Conservation (phyloP, 2,797 vertebrate genomes). For the Apogon talboti region DNA sequence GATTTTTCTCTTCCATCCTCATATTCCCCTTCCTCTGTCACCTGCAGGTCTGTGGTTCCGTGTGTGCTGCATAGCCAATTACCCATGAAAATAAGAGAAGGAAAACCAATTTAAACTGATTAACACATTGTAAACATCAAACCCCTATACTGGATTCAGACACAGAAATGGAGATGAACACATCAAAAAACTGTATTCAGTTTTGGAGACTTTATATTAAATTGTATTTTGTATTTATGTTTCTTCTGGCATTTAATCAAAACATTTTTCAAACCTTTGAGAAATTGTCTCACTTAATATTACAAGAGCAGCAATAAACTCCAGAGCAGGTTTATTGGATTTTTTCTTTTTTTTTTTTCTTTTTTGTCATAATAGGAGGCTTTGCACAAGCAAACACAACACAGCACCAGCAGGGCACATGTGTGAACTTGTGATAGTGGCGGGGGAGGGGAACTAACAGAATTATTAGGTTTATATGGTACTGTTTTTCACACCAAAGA, state of each 20-base stretch:
- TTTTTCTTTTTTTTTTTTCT: constrained; percentile 1
- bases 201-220: background rate
- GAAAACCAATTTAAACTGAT: constrained; percentile 48
- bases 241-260: constrained; percentile 13
- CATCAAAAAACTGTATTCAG: background rate
- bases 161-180: background rate
- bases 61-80: constrained; percentile 63
- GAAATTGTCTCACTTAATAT: background rate
- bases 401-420: constrained; percentile 31
- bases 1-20: constrained; percentile 41
- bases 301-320: background rate
- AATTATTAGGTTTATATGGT: constrained; percentile 33
- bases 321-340: constrained; percentile 17
- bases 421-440: constrained; percentile 4
- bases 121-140: constrained; percentile 44
- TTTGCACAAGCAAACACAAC: constrained; percentile 36
- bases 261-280: background rate
- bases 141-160: constrained; percentile 2
- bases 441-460: background rate
- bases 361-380: constrained; percentile 29
- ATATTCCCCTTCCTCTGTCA: constrained; percentile 33
- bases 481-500: constrained; percentile 37
- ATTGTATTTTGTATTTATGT: background rate
- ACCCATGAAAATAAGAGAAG: constrained; percentile 59
- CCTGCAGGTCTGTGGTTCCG: constrained; percentile 62